Base-by-base conservation (phyloP, 2,797 vertebrate species). In the Euthynnus affinis region DNA sequence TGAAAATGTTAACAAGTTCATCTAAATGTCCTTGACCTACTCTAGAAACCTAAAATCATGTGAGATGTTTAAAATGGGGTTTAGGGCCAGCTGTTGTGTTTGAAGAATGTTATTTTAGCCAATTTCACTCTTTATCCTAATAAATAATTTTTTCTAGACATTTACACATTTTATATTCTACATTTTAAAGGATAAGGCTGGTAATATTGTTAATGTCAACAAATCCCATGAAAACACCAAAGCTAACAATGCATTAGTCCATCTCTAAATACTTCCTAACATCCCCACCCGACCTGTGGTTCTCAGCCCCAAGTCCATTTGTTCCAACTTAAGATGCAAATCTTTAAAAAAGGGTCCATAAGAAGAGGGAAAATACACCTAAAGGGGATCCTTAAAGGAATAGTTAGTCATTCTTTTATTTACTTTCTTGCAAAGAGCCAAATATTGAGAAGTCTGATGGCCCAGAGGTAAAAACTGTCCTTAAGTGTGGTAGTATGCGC, bases 21-120 rank as follows among this genome's bases (percentile, higher is more conserved):
- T 77, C 23, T 42, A n/a, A 61, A 29, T 73, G 48, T 75, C 71
- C 60, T 76, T 64, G 65, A 73, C 71, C 65, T 78, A 52, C 52
- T 75, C 32, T 3, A 57, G 51, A 62, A 66, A 72, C 29, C 27
- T 74, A 22, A 37, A 77, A 69, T 72, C 25, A 48, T 53, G 34
- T 3, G 8, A n/a, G 34, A 44, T 56, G 15, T 29, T 72, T 58
- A 62, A 74, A 76, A 27, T 15, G 22, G n/a, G 51, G 60, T 5
- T 64, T 63, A 15, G 32, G 48, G 53, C 22, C 49, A 56, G 9
- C 40, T 55, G 10, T 37, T 15, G 12, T 52, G 13, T 73, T 58
- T 58, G 25, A 14, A 67, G 74, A 66, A 49, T 37, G 42, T 51
- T 29, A 42, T 32, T 51, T 17, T 22, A 48, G 14, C 13, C 12